Base-by-base conservation (phyloP, 2,113 vertebrate genomes). In the Marmota monax region DNA sequence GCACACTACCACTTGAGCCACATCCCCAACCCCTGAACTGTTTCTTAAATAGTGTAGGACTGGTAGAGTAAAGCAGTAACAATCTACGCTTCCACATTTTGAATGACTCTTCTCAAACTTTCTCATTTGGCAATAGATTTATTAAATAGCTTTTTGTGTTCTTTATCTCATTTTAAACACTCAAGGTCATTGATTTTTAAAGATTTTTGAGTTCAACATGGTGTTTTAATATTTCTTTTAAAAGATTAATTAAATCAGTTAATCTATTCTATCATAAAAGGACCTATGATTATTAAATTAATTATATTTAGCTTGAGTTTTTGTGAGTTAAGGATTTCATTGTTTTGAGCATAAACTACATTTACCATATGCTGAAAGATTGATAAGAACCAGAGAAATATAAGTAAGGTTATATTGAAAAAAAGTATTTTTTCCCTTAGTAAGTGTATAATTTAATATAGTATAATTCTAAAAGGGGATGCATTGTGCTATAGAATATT, bases 281-380 rank as follows among this genome's bases (percentile, higher is more conserved):
- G 61, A 80, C 9, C 23, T 39, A 1, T 61, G 39, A 69, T 90
- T 70, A 76, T 77, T 96, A 67, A 58, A 14, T 83, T n/a, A 83
- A 32, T 72, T 73, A 69, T 53, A 48, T 32, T 63, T 76, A 39
- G 22, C 12, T 86, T 92, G 27, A 16, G 48, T 39, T 84, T 73
- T 92, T 37, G 34, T 17, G 74, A 96, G 20, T 86, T 67, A 90
- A 73, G 16, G 76, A 61, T 78, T 80, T 73, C 4, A 20, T 73
- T 58, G 63, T 89, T 84, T 72, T 48, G n/a, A 73, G 11, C 63
- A 14, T 92, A 83, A 90, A 69, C 82, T 92, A 18, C 6, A 16
- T 88, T 96, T 70, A 63, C 2, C 82, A 72, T 45, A 7, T 53
- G 37, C 84, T 53, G 14, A 92, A 89, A 94, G 16, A 56, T 95